Evolutionary conservation across 2,113 vertebrate species (phyloP).

Genomic region (Malurus alboscapulatus): DNA sequence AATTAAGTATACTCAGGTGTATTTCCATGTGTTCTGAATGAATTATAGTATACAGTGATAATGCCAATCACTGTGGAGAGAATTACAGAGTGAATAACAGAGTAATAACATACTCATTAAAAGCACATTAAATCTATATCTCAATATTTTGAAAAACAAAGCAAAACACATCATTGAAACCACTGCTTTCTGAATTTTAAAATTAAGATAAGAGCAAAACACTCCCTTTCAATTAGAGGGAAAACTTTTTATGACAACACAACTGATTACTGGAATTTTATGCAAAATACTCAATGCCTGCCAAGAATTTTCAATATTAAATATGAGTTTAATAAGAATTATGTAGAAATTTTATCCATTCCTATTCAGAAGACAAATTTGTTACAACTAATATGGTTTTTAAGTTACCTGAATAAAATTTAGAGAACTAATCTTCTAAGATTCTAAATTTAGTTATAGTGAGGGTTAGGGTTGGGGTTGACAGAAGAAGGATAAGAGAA

Average conservation of each 20-base stretch:
- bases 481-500: neutral
- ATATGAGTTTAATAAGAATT: neutral
- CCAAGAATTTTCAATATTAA: neutral
- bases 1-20: neutral
- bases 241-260: neutral
- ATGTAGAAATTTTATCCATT: neutral
- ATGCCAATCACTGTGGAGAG: neutral
- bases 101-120: slow-evolving; percentile 5
- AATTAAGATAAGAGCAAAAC: neutral
- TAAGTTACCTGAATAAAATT: neutral
- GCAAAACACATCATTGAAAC: neutral
- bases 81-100: neutral
- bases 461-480: neutral
- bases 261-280: neutral
- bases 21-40: neutral
- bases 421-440: neutral
- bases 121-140: neutral
- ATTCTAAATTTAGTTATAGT: neutral
- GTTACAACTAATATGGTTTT: neutral
- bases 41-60: neutral
- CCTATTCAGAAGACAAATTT: neutral
- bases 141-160: neutral
- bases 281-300: neutral
- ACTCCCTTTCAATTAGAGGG: neutral
- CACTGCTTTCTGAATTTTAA: neutral